These are phyloP conservation scores for Bedellia somnulentella DNA, from an alignment of 2,888 invertebrate species.

Conservation along the genomic window DNA sequence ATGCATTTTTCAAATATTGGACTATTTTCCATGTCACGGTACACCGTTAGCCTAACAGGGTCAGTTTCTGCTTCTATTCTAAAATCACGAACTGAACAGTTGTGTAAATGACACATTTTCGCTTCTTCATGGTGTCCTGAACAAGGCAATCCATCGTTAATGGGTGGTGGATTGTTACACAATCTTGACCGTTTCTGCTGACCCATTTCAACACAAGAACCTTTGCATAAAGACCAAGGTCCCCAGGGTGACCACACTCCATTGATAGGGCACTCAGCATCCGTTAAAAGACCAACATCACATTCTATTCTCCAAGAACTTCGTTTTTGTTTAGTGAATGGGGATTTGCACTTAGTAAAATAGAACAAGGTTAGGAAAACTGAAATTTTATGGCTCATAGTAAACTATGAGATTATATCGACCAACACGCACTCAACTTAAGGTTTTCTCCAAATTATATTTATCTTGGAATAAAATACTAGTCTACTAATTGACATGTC, in stretches of 20 bases:
- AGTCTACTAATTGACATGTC: no score
- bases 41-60: constrained; percentile 25
- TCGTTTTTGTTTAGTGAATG: constrained; percentile 22
- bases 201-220: constrained; percentile 46
- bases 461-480: no score
- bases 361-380: no score
- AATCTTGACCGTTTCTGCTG: constrained; percentile 30
- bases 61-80: constrained; percentile 31
- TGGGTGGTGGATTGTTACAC: constrained; percentile 44
- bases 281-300: constrained; percentile 32
- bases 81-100: constrained; percentile 41
- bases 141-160: constrained; percentile 40
- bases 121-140: constrained; percentile 32
- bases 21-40: constrained; percentile 32
- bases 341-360: constrained; percentile 22
- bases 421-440: no score
- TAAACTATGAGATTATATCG: no score
- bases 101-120: constrained; percentile 33
- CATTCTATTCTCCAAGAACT: constrained; percentile 45
- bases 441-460: no score
- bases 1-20: constrained; percentile 48
- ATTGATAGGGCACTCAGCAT: constrained; percentile 41
- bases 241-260: constrained; percentile 54
- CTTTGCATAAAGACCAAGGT: constrained; percentile 41
- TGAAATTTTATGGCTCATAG: no score